Conservation (phyloP, 2,888 invertebrate species). For the Molorchus minor region DNA sequence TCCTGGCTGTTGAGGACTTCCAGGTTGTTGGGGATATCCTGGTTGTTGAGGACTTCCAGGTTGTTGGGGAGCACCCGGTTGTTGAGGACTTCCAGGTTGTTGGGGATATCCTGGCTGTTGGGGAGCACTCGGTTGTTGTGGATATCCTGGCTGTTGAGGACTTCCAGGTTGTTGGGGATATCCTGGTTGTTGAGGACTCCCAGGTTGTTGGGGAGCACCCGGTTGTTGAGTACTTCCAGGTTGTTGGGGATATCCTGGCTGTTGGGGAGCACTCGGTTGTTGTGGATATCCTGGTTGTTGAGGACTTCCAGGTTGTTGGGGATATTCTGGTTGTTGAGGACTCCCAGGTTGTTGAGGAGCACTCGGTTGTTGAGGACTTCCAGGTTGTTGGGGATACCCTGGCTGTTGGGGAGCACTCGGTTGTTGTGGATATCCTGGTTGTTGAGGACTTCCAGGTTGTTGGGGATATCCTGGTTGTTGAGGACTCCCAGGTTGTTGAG, state of each 20-base stretch:
- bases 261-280: constrained; percentile 14
- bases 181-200: constrained; percentile 9
- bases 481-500: too few relatives aligned
- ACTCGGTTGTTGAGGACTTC: constrained; percentile 27
- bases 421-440: too few relatives aligned
- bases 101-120: constrained; percentile 13
- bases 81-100: constrained; percentile 20
- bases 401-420: constrained; percentile 9
- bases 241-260: constrained; percentile 11
- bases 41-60: constrained; percentile 3
- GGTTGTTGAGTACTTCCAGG: constrained; percentile 23
- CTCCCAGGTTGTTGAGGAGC: constrained; percentile 34
- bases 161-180: constrained; percentile 12
- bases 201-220: constrained; percentile 21
- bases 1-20: constrained; percentile 56
- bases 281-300: constrained; percentile 58
- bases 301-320: constrained; percentile 19
- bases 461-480: too few relatives aligned
- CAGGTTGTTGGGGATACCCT: constrained; percentile 3
- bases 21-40: constrained; percentile 12
- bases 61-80: constrained; percentile 17
- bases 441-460: too few relatives aligned
- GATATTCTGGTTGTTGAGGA: constrained; percentile 10
- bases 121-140: constrained; percentile 11
- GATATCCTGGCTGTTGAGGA: constrained; percentile 58